Percentiles rank a stretch among this genome's conserved stretches.
These are phyloP conservation scores for Pteruthius melanotis DNA, from an alignment of 2,113 vertebrate species.

Conservation along the genomic window DNA sequence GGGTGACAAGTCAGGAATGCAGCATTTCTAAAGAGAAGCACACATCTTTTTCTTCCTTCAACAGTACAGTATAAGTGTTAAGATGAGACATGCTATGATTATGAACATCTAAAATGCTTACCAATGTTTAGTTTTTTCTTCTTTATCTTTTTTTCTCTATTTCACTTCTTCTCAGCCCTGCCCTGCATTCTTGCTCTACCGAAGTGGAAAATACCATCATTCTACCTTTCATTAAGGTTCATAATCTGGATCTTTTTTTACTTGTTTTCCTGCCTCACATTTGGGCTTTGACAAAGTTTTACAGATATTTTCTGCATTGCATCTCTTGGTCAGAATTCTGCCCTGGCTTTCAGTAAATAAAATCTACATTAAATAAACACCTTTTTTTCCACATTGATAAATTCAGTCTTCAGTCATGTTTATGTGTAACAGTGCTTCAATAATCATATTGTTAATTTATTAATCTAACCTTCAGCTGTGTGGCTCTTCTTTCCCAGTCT, in stretches of 20 bases:
- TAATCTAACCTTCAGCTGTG: background rate
- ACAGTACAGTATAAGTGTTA: background rate
- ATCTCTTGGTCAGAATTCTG: background rate
- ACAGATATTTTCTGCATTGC: background rate
- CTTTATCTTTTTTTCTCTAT: background rate
- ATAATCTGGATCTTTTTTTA: background rate
- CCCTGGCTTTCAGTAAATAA: background rate
- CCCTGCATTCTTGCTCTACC: background rate
- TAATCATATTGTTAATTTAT: background rate
- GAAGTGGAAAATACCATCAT: background rate
- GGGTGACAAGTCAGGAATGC: slow-evolving; percentile 6
- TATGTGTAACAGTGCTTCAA: background rate
- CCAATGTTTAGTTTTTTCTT: background rate
- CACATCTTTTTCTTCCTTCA: background rate
- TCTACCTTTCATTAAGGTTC: background rate
- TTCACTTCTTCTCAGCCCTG: background rate
- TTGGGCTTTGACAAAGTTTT: background rate
- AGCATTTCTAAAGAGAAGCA: slow-evolving; percentile 4
- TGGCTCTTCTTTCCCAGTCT: background rate
- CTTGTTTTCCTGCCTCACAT: rapidly evolving
- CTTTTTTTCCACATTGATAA: background rate
- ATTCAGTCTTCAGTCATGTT: background rate
- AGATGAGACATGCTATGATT: background rate
- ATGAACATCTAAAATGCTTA: background rate
- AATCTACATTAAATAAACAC: background rate